phyloP scores from a whole-genome alignment of 1,140 invertebrate genomes.

The Hydropsyche tenuis region DNA sequence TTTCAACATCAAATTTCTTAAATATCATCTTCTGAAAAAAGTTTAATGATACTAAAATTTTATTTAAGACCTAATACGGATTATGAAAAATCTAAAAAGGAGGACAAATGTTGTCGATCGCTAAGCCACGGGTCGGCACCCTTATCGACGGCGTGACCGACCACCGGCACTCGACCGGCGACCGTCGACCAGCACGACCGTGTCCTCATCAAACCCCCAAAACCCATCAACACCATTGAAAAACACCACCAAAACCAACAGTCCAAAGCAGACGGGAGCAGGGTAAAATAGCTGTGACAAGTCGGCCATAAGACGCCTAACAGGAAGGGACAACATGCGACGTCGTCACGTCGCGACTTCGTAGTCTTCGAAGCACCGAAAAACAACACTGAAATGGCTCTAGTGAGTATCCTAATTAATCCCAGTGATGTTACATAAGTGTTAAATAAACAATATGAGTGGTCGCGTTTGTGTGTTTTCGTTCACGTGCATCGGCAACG shows the following conservation, averaged over 20 bases:
- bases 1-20: no score
- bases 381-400: background rate
- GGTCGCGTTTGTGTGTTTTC: background rate
- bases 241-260: background rate
- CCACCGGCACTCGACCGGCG: constrained; percentile 21
- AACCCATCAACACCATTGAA: background rate
- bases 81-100: background rate
- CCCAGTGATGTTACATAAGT: no score
- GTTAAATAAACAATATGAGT: no score
- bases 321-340: background rate
- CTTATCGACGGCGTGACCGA: constrained; percentile 35
- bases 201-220: background rate
- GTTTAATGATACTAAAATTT: no score
- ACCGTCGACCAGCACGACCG: constrained; percentile 11
- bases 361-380: no score
- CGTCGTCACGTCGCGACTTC: no score
- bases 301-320: background rate
- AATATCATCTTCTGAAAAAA: no score
- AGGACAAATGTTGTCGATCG: constrained; percentile 20
- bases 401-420: background rate
- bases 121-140: constrained; percentile 32
- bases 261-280: background rate
- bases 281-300: background rate
- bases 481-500: background rate
- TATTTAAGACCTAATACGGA: no score